Base-by-base conservation (phyloP, 2,113 vertebrate genomes). In the Neoarius graeffei region DNA sequence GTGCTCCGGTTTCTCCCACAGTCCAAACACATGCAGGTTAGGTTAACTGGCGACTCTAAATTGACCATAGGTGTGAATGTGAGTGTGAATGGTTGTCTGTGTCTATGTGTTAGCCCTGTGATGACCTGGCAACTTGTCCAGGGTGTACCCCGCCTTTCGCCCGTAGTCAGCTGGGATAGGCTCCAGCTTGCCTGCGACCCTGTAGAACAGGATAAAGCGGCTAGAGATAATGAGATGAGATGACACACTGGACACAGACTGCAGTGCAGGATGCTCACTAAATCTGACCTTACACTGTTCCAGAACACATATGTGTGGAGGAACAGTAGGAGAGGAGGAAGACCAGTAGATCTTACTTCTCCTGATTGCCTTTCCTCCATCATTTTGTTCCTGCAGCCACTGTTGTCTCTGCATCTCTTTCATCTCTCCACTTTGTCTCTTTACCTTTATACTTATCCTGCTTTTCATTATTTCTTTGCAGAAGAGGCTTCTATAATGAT, bases 401-500 rank as follows among this genome's bases (percentile, higher is more conserved):
- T 56, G 50, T 71, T 35, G 19, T 48, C 30, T 56, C 9, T n/a
- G 71, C 50, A 27, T 3, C 9, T 69, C 50, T 67, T 48, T 27
- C 62, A 48, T 66, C 42, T 67, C 13, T 15, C 8, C 4, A 8
- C 27, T 4, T 76, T 15, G n/a, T 81, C 57, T 79, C n/a, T 87
- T 25, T 59, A 67, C 62, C 50, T 62, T 66, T 42, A 27, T 23
- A 60, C 13, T 81, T 81, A 59, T 59, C 67, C 19, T 56, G 50
- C 67, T 35, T 60, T 67, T 35, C 50, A 57, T 59, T 35, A 87
- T 79, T 89, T 90, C 90, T 92, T 94, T 64, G 93, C 77, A 89
- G 11, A 88, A 67, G 83, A 90, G n/a, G 92, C 83, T 91, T 84
- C 91, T 8, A 7, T 87, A 89, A 87, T 89, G 93, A 91, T 87